Evolutionary conservation across 2,113 vertebrate genomes (phyloP), one percentile per base, ranked within the genome.

Genomic region (Mobula birostris): DNA sequence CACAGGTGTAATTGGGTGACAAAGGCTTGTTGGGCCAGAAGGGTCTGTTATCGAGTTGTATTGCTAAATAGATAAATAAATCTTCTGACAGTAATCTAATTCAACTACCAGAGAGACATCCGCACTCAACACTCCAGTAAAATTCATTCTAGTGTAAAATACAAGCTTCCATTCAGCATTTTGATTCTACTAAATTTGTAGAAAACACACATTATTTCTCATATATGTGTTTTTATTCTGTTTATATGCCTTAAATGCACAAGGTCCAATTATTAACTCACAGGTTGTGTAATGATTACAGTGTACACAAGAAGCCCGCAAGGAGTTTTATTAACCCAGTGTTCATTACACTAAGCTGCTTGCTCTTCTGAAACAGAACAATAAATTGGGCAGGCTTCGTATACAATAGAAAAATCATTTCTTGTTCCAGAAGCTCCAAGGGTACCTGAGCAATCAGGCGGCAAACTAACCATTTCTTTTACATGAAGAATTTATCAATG

Each of bases 401-500:
- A 2, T 66, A 90, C n/a, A 90, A 90, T 90, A 11, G 29, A 68
- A 90, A 82, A 93, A 40, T 72, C 5, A 48, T 36, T 12, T 93
- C 68, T 27, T 72, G 90, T 92, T 72, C 90, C 8, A 72, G 29
- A 93, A 93, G 36, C 70, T 93, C 36, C 21, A 74, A 56, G 70
- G 68, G 32, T 74, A 74, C 36, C 66, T 56, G 91, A 40, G 91
- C 11, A 93, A 93, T 93, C 91, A 93, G 48, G 70, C 68, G 48
- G 70, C 36, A 93, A 72, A 74, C 36, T 15, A 76, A 93, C 5
- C 11, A 24, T 74, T 74, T 56, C 56, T 48, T 56, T 48, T 27
- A 70, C 48, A 27, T 29, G 40, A 76, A 56, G 36, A 74, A 93
- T 93, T 93, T 74, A 93, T 90, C 91, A 76, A 93, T 66, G 61